These are phyloP conservation scores for Neuroterus valhalla DNA, from an alignment of 1,140 invertebrate genomes.

Conservation along the genomic window DNA sequence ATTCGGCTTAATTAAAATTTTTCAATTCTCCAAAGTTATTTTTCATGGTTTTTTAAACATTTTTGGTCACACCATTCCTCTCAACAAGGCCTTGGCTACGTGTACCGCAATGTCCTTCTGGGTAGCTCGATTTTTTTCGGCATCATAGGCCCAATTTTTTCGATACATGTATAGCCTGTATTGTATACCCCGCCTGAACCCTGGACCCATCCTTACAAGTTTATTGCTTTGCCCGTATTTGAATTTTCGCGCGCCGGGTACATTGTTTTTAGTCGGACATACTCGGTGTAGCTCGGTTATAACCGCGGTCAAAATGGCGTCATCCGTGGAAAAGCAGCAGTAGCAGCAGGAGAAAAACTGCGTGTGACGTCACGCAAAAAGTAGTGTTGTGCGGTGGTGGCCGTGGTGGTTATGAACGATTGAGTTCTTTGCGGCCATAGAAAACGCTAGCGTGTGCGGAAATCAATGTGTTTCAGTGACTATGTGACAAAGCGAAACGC, in stretches of 20 bases:
- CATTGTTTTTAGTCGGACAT: not conserved
- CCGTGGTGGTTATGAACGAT: conserved; percentile 61
- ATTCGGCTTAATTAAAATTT: too few species aligned
- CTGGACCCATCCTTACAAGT: too few species aligned
- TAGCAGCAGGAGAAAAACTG: conserved; percentile 32
- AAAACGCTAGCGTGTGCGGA: conserved; percentile 38
- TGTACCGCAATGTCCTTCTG: too few species aligned
- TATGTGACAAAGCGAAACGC: conserved; percentile 49
- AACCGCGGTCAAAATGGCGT: conserved; percentile 56
- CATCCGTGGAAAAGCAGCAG: conserved; percentile 48
- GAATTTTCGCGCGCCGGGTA: not conserved
- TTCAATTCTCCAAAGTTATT: too few species aligned
- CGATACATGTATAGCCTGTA: too few species aligned
- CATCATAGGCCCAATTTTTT: too few species aligned
- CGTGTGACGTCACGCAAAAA: conserved; percentile 63
- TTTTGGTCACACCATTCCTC: too few species aligned
- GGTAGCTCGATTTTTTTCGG: too few species aligned
- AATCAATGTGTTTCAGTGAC: conserved; percentile 36
- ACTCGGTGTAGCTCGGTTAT: not conserved
- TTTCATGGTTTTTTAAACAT: too few species aligned
- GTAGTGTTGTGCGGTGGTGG: conserved; percentile 53
- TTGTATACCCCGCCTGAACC: too few species aligned
- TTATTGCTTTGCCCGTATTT: not conserved
- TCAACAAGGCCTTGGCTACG: too few species aligned
- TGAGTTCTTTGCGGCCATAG: conserved; percentile 66